Evolutionary conservation across 1,140 invertebrate genomes (phyloP).

Genomic region (Ericerus pela): DNA sequence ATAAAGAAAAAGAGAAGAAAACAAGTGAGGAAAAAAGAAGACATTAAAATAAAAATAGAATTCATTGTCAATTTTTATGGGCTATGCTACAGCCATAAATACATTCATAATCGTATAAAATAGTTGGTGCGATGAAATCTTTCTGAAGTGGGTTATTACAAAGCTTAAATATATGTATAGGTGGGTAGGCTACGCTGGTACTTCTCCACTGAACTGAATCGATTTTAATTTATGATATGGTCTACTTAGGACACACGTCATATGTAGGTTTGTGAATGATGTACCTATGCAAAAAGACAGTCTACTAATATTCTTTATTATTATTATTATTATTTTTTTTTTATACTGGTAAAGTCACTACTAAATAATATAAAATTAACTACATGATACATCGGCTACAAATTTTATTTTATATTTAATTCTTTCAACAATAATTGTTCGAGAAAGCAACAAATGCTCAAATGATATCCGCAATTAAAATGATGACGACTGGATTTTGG

Average conservation of each 20-base stretch:
- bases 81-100: too few species aligned
- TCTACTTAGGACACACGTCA: background rate
- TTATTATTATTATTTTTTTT: background rate
- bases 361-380: background rate
- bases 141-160: conserved; percentile 2
- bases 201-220: too few species aligned
- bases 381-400: background rate
- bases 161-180: background rate
- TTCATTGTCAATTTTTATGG: background rate
- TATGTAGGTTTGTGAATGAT: too few species aligned
- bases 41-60: background rate
- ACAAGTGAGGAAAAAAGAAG: conserved; percentile 26
- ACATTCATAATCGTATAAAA: too few species aligned
- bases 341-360: background rate
- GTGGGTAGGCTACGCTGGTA: background rate
- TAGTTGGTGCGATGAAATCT: background rate
- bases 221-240: background rate
- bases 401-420: background rate
- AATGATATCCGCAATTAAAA: too few species aligned
- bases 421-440: background rate
- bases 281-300: background rate
- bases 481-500: too few species aligned
- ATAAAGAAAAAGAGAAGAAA: conserved; percentile 4
- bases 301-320: background rate
- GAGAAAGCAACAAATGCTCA: too few species aligned